Evolutionary conservation across 2,113 vertebrate genomes (phyloP).

Genomic region (Silurus asotus): DNA sequence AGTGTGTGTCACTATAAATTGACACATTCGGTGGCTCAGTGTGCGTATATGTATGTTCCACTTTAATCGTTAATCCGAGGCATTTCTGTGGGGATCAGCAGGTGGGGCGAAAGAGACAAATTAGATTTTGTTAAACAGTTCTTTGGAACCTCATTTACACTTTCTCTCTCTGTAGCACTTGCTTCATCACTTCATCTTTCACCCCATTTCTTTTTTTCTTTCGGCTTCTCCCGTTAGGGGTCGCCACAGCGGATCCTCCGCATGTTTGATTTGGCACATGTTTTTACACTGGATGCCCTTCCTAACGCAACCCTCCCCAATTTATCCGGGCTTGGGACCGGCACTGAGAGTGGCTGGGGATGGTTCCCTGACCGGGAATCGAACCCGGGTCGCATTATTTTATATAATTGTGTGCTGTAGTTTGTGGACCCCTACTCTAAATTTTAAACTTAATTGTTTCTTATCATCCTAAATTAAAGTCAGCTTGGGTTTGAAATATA

Average conservation of each 20-base stretch:
- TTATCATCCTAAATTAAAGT: neutral
- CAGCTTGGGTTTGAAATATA: neutral
- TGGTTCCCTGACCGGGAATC: no score
- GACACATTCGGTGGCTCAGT: constrained; percentile 14
- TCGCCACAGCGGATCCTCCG: no score
- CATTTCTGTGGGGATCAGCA: constrained; percentile 35
- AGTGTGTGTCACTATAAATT: constrained; percentile 38
- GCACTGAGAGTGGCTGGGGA: no score
- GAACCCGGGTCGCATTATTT: no score
- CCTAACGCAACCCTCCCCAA: no score
- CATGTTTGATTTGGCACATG: no score
- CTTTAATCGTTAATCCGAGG: constrained; percentile 1
- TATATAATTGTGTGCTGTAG: no score
- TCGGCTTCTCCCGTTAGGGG: no score
- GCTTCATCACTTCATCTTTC: neutral
- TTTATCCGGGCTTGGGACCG: no score
- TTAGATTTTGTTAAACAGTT: constrained; percentile 59
- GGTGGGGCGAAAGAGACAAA: constrained; percentile 52
- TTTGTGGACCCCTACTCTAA: neutral
- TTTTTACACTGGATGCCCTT: no score
- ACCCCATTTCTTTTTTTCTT: no score
- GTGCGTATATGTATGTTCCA: constrained; percentile 29
- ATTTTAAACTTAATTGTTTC: neutral
- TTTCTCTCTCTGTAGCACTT: neutral
- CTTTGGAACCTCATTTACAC: constrained; percentile 32